Percentiles rank a stretch among this genome's conserved stretches.
Evolutionary conservation across 2,888 invertebrate genomes (phyloP).

Genomic region (Serrognathus titanus): DNA sequence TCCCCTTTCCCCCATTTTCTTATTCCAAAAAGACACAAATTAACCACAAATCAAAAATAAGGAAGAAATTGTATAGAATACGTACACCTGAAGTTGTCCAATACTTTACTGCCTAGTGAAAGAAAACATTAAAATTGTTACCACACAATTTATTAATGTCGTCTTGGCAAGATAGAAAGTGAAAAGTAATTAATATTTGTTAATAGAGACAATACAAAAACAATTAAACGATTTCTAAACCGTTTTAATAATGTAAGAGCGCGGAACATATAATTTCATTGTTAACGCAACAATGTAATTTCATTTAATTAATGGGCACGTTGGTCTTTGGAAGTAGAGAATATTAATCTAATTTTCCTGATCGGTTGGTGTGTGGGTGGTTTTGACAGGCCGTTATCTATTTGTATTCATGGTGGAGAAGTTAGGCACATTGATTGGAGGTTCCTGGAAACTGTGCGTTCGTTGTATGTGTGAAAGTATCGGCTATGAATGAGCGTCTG

Average conservation of each 20-base stretch:
- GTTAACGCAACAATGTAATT: conserved; percentile 1
- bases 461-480: conserved; percentile 22
- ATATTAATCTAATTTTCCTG: conserved; percentile 7
- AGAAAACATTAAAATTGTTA: too few relatives aligned
- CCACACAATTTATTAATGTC: too few relatives aligned
- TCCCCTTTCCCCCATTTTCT: too few relatives aligned
- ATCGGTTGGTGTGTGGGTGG: conserved; percentile 11
- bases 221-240: conserved; percentile 3
- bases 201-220: background rate
- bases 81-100: too few relatives aligned
- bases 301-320: conserved; percentile 4
- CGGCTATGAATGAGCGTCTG: conserved; percentile 22
- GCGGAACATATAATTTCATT: conserved; percentile 2
- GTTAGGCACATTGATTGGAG: conserved; percentile 22
- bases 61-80: too few relatives aligned
- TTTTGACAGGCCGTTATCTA: conserved; percentile 9
- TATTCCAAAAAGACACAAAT: too few relatives aligned
- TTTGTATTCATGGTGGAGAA: conserved; percentile 25
- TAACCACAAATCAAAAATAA: too few relatives aligned
- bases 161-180: background rate
- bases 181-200: background rate
- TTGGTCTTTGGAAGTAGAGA: conserved; percentile 1
- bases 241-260: conserved; percentile 1
- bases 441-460: conserved; percentile 24
- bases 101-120: too few relatives aligned